These are phyloP conservation scores for Empis stercorea DNA, from an alignment of 2,888 invertebrate genomes.

Conservation along the genomic window DNA sequence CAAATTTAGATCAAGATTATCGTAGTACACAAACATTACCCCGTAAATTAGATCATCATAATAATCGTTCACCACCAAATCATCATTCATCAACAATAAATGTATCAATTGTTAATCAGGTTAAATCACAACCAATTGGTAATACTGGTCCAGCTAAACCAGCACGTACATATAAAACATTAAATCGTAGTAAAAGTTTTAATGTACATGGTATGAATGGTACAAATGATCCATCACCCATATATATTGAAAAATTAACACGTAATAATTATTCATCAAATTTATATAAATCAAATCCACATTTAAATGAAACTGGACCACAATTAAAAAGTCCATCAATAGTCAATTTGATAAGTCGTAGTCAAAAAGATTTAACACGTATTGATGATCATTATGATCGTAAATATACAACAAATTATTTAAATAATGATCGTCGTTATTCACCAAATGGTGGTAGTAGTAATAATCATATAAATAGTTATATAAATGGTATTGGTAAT, in stretches of 20 bases:
- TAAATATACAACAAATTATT: conserved; percentile 16
- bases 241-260: conserved; percentile 31
- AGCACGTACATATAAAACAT: conserved; percentile 56
- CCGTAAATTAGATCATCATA: conserved; percentile 40
- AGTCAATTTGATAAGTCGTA: conserved; percentile 71
- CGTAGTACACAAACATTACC: conserved; percentile 67
- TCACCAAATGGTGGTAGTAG: conserved; percentile 7
- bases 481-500: conserved; percentile 23
- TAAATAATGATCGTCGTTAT: conserved; percentile 14
- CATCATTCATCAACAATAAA: conserved; percentile 49
- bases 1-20: conserved; percentile 31
- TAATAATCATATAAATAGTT: conserved; percentile 2
- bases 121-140: conserved; percentile 26
- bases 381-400: conserved; percentile 32
- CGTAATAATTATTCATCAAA: conserved; percentile 30
- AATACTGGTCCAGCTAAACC: conserved; percentile 59
- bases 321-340: conserved; percentile 75
- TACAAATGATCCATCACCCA: conserved; percentile 38
- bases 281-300: conserved; percentile 68
- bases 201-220: conserved; percentile 56
- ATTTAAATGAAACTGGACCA: conserved; percentile 55
- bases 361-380: conserved; percentile 63
- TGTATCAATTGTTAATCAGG: conserved; percentile 47
- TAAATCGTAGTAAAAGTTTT: conserved; percentile 73
- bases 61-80: conserved; percentile 15